phyloP scores from a whole-genome alignment of 2,797 vertebrate species.

The Poecilia gillii region DNA sequence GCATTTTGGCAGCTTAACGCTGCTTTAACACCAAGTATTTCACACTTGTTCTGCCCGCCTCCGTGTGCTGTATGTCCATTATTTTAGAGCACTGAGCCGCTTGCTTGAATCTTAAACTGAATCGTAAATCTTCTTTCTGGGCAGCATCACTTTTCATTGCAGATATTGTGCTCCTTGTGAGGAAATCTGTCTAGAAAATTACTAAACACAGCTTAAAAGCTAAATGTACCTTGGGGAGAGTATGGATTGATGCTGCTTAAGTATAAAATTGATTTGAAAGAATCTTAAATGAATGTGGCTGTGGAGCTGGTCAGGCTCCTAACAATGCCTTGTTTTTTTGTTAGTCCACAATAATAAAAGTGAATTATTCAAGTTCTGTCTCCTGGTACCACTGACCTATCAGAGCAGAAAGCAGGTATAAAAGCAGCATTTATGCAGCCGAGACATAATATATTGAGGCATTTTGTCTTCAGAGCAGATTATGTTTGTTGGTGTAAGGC shows the following conservation, averaged over 20 bases:
- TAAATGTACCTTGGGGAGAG: slow-evolving; percentile 33
- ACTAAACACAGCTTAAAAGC: slow-evolving; percentile 24
- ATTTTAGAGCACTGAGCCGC: slow-evolving; percentile 55
- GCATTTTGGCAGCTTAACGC: slow-evolving; percentile 59
- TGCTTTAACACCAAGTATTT: slow-evolving; percentile 64
- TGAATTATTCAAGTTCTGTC: slow-evolving; percentile 52
- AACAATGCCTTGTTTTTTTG: slow-evolving; percentile 45
- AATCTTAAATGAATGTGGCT: slow-evolving; percentile 5
- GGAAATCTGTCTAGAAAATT: slow-evolving; percentile 32
- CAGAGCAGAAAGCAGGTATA: slow-evolving; percentile 47
- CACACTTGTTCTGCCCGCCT: slow-evolving; percentile 64
- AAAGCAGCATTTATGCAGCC: slow-evolving; percentile 26
- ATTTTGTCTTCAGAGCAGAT: slow-evolving; percentile 11
- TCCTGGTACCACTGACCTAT: slow-evolving; percentile 33
- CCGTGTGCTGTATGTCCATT: slow-evolving; percentile 54
- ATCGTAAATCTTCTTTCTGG: slow-evolving; percentile 26
- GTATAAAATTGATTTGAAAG: slow-evolving; percentile 34
- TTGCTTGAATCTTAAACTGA: slow-evolving; percentile 29
- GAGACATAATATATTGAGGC: slow-evolving; percentile 16
- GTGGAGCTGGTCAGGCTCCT: slow-evolving; percentile 20
- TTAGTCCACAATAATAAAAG: slow-evolving; percentile 56
- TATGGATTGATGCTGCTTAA: slow-evolving; percentile 17
- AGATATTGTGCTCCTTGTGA: slow-evolving; percentile 39
- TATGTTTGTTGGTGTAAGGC: slow-evolving; percentile 10
- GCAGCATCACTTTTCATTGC: slow-evolving; percentile 42